Evolutionary conservation across 1,140 invertebrate genomes (phyloP).

Genomic region (Aphis craccivora): DNA sequence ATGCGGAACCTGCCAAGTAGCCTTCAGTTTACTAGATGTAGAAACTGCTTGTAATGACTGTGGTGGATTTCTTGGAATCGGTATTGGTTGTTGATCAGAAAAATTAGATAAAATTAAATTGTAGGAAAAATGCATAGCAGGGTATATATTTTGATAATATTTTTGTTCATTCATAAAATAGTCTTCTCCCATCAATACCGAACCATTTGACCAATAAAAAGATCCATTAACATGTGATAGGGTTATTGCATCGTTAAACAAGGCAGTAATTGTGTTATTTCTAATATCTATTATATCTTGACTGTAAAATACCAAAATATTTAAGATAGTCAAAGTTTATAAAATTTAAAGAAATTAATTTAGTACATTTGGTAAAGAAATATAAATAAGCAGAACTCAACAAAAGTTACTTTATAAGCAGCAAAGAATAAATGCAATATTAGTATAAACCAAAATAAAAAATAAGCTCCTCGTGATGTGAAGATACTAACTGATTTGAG

Average conservation of each 20-base stretch:
- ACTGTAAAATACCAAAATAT: conserved; percentile 64
- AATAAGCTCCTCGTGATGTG: background rate
- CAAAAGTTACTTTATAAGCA: background rate
- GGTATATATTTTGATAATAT: conserved; percentile 75
- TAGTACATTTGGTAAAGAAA: too few species aligned
- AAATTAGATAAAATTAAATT: conserved; percentile 48
- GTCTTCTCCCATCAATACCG: conserved; percentile 76
- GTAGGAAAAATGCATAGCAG: background rate
- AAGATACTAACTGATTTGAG: background rate
- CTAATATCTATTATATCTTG: conserved; percentile 76
- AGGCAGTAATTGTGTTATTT: conserved; percentile 76
- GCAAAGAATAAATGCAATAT: background rate
- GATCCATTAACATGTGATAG: conserved; percentile 76
- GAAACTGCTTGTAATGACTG: conserved; percentile 79
- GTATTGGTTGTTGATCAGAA: conserved; percentile 72
- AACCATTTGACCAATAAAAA: conserved; percentile 85
- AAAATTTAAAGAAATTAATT: background rate
- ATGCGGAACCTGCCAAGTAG: conserved; percentile 81
- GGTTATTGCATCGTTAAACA: conserved; percentile 80
- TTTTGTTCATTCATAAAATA: conserved; percentile 71
- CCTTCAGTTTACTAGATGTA: conserved; percentile 74
- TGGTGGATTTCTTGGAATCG: conserved; percentile 79
- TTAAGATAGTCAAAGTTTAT: background rate
- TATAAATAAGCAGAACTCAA: background rate
- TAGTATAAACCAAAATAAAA: background rate